These are phyloP conservation scores for Pantherophis alleghaniensis DNA, from an alignment of 2,797 vertebrate species.

Conservation along the genomic window DNA sequence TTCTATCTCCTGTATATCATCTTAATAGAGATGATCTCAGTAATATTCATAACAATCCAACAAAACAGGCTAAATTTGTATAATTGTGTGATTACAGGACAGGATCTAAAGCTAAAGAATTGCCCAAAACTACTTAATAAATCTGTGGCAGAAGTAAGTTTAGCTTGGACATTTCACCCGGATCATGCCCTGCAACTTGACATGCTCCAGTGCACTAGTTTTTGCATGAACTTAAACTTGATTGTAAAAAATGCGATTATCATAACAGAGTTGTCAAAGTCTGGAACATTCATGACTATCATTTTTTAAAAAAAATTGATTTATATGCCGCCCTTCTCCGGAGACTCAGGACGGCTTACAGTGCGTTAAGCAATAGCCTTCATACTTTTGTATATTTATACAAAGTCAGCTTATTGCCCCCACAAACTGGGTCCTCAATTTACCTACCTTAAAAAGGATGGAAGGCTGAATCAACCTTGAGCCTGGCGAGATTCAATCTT, in stretches of 20 bases:
- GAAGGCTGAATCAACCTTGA: no score
- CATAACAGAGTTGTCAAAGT: background rate
- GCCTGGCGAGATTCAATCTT: no score
- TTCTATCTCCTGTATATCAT: background rate
- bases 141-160: background rate
- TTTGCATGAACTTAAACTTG: background rate
- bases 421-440: no score
- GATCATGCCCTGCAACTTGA: background rate
- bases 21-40: background rate
- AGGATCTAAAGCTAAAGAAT: background rate
- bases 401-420: no score
- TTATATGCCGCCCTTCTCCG: no score
- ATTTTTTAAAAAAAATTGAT: no score
- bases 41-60: background rate
- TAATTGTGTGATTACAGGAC: background rate
- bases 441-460: no score
- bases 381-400: no score
- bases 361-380: no score
- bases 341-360: no score
- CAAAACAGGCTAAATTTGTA: background rate
- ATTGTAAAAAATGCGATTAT: background rate
- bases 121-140: background rate
- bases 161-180: background rate
- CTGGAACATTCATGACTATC: background rate
- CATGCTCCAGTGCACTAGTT: background rate